Evolutionary conservation across 2,888 invertebrate genomes (phyloP).

Genomic region (Drosophila nr. perissopoda): DNA sequence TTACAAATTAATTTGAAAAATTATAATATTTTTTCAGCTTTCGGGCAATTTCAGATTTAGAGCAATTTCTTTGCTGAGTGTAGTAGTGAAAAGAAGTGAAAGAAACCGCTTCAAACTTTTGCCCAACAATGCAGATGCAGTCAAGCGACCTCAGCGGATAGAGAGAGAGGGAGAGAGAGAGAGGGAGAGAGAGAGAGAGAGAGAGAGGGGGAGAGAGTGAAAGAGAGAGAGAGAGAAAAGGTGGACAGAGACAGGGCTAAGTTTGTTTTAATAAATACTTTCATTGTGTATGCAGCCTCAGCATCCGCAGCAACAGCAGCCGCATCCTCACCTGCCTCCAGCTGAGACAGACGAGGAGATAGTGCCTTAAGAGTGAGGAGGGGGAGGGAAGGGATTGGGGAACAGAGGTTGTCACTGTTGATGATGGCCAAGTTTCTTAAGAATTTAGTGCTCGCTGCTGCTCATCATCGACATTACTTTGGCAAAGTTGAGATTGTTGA

Average conservation of each 20-base stretch:
- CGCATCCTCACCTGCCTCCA: conserved; percentile 56
- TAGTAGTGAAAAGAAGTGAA: not conserved
- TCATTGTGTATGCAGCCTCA: conserved; percentile 67
- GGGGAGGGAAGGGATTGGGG: not conserved
- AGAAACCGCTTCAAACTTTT: conserved; percentile 38
- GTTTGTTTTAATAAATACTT: conserved; percentile 81
- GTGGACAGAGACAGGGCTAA: conserved; percentile 27
- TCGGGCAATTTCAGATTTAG: not conserved
- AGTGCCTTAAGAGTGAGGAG: not conserved
- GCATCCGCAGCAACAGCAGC: conserved; percentile 31
- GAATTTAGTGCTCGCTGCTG: conserved; percentile 54
- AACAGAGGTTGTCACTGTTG: conserved; percentile 30
- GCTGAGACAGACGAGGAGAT: conserved; percentile 7
- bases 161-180: not conserved
- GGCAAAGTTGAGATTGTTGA: conserved; percentile 26
- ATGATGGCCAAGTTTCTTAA: conserved; percentile 62
- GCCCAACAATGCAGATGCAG: conserved; percentile 45
- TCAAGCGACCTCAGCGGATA: conserved; percentile 8
- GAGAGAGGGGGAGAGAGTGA: not conserved
- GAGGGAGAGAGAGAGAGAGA: not conserved
- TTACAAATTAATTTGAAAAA: not conserved
- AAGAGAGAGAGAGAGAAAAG: not conserved
- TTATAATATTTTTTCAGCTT: not conserved
- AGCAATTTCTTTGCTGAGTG: not conserved
- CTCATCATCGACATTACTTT: conserved; percentile 64